Evolutionary conservation across 2,888 invertebrate species (phyloP).

Genomic region (Sericinus montela): DNA sequence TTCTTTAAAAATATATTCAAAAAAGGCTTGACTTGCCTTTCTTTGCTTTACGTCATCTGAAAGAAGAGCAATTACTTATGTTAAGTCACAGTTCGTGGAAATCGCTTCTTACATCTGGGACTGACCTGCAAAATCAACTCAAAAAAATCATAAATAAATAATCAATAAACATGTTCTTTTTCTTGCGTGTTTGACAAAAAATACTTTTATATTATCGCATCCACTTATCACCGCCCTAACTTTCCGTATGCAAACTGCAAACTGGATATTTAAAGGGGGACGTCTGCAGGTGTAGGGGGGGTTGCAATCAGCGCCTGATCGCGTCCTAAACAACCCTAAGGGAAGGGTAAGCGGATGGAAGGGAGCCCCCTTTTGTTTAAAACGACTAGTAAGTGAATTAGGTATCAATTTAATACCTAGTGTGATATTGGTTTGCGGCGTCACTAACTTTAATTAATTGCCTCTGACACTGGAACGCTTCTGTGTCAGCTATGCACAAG

Average conservation of each 20-base stretch:
- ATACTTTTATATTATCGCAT: constrained; percentile 20
- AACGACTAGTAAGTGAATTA: constrained; percentile 29
- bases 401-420: constrained; percentile 31
- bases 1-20: too few relatives aligned
- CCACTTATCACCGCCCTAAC: constrained; percentile 20
- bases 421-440: constrained; percentile 29
- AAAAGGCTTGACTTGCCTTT: too few relatives aligned
- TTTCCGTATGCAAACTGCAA: constrained; percentile 43
- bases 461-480: constrained; percentile 8
- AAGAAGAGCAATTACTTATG: too few relatives aligned
- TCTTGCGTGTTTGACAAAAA: neutral
- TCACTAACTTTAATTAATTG: constrained; percentile 27
- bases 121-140: too few relatives aligned
- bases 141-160: too few relatives aligned
- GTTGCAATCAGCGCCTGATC: constrained; percentile 48
- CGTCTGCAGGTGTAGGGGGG: constrained; percentile 30
- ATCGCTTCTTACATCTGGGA: too few relatives aligned
- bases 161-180: neutral
- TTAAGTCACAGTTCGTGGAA: too few relatives aligned
- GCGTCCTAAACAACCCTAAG: constrained; percentile 45
- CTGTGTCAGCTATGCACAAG: neutral
- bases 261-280: constrained; percentile 43
- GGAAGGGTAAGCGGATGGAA: constrained; percentile 38
- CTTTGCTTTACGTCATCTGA: too few relatives aligned
- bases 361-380: constrained; percentile 43